Evolutionary conservation across 2,797 vertebrate genomes (phyloP), one percentile per base, ranked within the genome.

Genomic region (Crocodylus rhombifer): DNA sequence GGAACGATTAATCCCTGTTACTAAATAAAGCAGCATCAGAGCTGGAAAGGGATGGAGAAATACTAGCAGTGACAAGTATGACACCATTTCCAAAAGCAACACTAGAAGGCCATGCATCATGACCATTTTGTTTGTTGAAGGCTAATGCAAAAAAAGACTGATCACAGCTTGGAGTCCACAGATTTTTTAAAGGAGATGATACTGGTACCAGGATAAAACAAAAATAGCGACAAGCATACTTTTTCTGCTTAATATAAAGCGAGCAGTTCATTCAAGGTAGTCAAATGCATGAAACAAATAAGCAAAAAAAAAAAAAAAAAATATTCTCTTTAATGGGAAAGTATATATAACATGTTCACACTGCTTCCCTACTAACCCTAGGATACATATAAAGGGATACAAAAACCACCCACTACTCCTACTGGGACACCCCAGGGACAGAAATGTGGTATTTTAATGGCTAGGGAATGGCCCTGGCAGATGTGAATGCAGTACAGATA

Each of bases 1-100:
- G 90, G 86, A 92, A 92, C 58, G 77, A 64, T 84, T 97, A 95
- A 96, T 94, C 91, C 93, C n/a, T 58, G 63, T 92, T 90, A 86
- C 97, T 96, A 96, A 97, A 96, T 89, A 97, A 94, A 97, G 87
- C 57, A 89, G 74, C 71, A 80, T 80, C 77, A 92, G 77, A 84
- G 84, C 42, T 86, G 71, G 74, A 90, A 92, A 16, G 76, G 56
- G 82, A 93, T 77, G 84, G 91, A 95, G 86, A 94, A 69, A 85
- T 30, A 78, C 33, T 84, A 87, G 78, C 88, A 95, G 90, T 89
- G 77, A 77, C n/a, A 85, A 74, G 85, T 81, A 14, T 64, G 92
- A 94, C 90, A 93, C 77, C 81, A 92, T 30, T 75, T 89, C 91
- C 89, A 64, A 91, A 87, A 95, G 80, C 60, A 91, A 86, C 61